A percentile compares a stretch with the other conserved stretches of the same genome.
These are phyloP conservation scores for Microchirus variegatus DNA, from an alignment of 2,797 vertebrate genomes.

Conservation along the genomic window DNA sequence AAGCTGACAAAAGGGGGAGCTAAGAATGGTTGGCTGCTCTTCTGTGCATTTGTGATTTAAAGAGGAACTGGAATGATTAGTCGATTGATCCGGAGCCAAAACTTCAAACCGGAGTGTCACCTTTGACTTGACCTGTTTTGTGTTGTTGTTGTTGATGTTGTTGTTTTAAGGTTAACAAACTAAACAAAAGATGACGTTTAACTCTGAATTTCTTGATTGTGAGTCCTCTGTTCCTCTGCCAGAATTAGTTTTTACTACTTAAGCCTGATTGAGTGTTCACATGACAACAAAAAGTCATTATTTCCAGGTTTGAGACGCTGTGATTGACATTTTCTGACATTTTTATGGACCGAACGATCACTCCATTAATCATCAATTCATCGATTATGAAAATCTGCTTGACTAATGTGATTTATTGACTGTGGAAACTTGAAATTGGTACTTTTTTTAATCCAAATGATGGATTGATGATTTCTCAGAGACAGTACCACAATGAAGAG, in stretches of 20 bases:
- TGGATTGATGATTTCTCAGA: too few species aligned
- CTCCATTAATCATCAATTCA: too few species aligned
- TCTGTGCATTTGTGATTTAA: neutral
- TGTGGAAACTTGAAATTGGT: too few species aligned
- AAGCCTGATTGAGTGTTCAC: too few species aligned
- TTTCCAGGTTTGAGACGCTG: too few species aligned
- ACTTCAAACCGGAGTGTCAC: neutral
- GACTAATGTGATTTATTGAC: too few species aligned
- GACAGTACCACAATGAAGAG: too few species aligned
- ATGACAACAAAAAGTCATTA: too few species aligned
- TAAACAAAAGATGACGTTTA: neutral
- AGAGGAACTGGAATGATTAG: neutral
- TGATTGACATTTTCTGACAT: too few species aligned
- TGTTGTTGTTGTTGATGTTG: neutral
- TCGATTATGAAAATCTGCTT: too few species aligned
- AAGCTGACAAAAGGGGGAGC: neutral
- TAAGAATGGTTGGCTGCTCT: neutral
- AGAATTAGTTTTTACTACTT: neutral
- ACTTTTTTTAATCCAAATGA: too few species aligned
- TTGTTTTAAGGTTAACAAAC: neutral
- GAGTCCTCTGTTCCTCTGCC: neutral
- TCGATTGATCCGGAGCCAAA: neutral
- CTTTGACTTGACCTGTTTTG: neutral
- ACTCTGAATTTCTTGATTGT: neutral
- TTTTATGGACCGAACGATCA: too few species aligned